Base-by-base conservation (phyloP, 2,888 invertebrate genomes). In the Tromatobia lineatoria region DNA sequence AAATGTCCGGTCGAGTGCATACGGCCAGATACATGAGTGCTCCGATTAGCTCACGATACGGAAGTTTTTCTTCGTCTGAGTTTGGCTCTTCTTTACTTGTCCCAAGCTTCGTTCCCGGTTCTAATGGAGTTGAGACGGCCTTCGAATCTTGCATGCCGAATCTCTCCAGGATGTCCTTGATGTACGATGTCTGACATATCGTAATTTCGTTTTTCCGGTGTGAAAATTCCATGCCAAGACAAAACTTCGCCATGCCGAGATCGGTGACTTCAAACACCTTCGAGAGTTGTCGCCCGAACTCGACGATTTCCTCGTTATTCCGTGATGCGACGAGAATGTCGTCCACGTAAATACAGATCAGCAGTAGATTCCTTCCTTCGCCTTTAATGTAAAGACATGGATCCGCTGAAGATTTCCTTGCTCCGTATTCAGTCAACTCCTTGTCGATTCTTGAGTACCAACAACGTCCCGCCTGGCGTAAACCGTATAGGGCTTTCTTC, bases 361-460 rank as follows among this genome's bases (percentile, higher is more conserved):
- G 57, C 1, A 73, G 20, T 20, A 80, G 20, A 4, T 73, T 73
- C 1, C 54, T 25, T 38, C 52, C 66, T 18, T 38, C 6, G 38
- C 42, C 66, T 18, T 66, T 66, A 23, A 45, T 23, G 23, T 74
- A 80, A 3, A 67, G 34, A 13, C 66, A 66, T 23, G 42, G 45
- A 45, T 66, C 64, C 6, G 89, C 81, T 13, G 88, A 86, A 23
- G 83, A 86, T 42, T 88, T 80, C 25, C 47, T 66, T 86, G 89
- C 88, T 25, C 84, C 82, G 74, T 88, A 89, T 10, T 87, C 71
- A 42, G 83, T 69, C 29, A 90, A 74, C 23, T 87, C 42, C 29
- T 87, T 85, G 15, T 79, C 79, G n/a, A 90, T 84, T 54, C 87
- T 87, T 38, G 74, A 83, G 61, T 82, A 34, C 74, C 82, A 79